phyloP scores from a whole-genome alignment of 1,140 invertebrate species.

The Drosophila tropicalis region DNA sequence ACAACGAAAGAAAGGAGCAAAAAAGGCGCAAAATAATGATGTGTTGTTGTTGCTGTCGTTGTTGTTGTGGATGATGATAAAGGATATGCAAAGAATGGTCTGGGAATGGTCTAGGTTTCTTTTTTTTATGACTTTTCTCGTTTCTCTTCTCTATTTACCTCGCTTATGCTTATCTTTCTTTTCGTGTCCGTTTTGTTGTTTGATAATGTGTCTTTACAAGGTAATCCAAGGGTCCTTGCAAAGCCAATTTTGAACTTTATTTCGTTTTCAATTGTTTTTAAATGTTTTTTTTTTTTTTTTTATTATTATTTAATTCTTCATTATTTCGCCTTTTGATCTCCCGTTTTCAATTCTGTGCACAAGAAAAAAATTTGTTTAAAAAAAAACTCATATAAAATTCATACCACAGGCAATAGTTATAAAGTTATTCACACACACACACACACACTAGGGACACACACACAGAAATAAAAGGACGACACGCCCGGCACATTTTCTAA shows the following conservation, averaged over 20 bases:
- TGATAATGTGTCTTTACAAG: constrained; percentile 50
- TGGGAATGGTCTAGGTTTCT: constrained; percentile 26
- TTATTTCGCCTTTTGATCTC: not conserved
- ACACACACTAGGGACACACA: not conserved
- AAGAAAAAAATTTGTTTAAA: constrained; percentile 27
- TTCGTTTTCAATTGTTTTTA: constrained; percentile 1
- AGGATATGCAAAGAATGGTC: constrained; percentile 33
- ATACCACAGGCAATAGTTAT: constrained; percentile 11
- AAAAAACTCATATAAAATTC: constrained; percentile 12
- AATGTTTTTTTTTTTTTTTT: not conserved
- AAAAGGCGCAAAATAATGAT: constrained; percentile 34
- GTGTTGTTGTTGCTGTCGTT: constrained; percentile 9
- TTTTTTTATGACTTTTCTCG: not conserved
- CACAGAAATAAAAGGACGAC: not conserved
- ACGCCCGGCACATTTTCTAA: not conserved
- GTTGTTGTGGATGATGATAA: constrained; percentile 31
- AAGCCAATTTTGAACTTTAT: constrained; percentile 39
- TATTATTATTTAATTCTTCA: too few relatives aligned
- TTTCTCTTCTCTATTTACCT: not conserved
- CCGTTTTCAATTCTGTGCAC: constrained; percentile 17
- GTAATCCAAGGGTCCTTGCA: constrained; percentile 80
- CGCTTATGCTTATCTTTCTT: not conserved
- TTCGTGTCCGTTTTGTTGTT: not conserved
- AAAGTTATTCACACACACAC: not conserved
- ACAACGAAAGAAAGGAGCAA: not conserved